Percentiles rank a stretch among this genome's conserved stretches.
Evolutionary conservation across 35 echinoderm and acorn worm species (phyloP).

Genomic region (Strongylocentrotus purpuratus): DNA sequence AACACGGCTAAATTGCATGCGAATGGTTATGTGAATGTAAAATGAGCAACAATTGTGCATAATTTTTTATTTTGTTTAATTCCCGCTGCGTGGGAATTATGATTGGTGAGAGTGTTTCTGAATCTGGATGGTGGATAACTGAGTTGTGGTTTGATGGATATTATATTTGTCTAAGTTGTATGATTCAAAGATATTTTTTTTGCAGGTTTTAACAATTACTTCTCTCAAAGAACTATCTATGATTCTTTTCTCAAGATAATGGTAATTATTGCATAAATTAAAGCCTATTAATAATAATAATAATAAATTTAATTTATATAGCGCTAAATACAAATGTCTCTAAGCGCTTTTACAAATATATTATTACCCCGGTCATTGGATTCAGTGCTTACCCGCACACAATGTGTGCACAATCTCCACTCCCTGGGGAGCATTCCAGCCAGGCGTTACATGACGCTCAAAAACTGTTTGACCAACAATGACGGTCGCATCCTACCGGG

Average conservation of each 20-base stretch:
- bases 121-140: not conserved
- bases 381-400: too few species aligned
- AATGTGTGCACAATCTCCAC: too few species aligned
- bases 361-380: too few species aligned
- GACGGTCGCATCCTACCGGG: too few species aligned
- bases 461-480: too few species aligned
- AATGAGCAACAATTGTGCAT: not conserved
- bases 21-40: not conserved
- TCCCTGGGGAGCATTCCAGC: too few species aligned
- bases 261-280: not conserved
- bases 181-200: not conserved
- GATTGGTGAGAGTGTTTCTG: not conserved
- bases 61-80: not conserved
- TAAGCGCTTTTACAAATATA: too few species aligned
- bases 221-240: not conserved
- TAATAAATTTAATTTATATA: not conserved
- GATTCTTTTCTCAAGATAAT: not conserved
- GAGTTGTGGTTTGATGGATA: not conserved
- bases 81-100: not conserved
- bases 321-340: too few species aligned
- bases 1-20: not conserved
- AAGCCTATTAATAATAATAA: not conserved
- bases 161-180: not conserved
- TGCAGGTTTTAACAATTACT: not conserved
- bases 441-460: too few species aligned